Conservation (phyloP, 2,113 vertebrate species). For the Martes martes region DNA sequence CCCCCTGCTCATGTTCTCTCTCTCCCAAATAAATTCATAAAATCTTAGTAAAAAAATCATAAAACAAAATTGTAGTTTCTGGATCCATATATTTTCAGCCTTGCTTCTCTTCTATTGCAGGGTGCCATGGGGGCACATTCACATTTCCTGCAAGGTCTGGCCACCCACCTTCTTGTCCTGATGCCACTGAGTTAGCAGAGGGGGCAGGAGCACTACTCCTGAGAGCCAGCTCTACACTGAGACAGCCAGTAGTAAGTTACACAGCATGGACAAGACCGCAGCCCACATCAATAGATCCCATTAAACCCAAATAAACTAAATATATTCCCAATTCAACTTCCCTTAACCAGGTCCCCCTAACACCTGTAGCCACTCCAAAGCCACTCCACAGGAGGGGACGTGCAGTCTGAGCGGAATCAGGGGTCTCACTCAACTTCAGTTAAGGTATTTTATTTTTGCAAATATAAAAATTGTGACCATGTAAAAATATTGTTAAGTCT, state of each 20-base stretch:
- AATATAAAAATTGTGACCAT: neutral
- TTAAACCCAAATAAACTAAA: slow-evolving; percentile 17
- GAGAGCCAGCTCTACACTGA: neutral
- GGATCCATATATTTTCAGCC: neutral
- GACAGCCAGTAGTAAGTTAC: neutral
- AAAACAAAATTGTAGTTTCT: neutral
- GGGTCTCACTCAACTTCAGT: neutral
- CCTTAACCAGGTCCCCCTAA: neutral
- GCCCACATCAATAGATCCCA: neutral
- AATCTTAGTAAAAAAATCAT: too few relatives aligned
- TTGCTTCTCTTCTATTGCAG: neutral
- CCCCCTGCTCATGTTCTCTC: too few relatives aligned
- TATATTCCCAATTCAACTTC: neutral
- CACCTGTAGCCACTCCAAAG: neutral
- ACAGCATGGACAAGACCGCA: neutral
- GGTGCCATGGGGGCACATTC: neutral
- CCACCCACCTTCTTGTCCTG: neutral
- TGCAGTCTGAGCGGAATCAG: neutral
- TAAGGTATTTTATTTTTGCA: slow-evolving; percentile 16
- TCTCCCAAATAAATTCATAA: too few relatives aligned
- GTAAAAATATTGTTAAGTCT: neutral
- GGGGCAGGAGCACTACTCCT: neutral
- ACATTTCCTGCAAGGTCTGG: neutral
- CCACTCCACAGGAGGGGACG: neutral
- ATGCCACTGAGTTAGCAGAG: neutral